Conservation (phyloP, 37 sponge, comb jelly and placozoan species). For the Chondrosia reniformis region DNA sequence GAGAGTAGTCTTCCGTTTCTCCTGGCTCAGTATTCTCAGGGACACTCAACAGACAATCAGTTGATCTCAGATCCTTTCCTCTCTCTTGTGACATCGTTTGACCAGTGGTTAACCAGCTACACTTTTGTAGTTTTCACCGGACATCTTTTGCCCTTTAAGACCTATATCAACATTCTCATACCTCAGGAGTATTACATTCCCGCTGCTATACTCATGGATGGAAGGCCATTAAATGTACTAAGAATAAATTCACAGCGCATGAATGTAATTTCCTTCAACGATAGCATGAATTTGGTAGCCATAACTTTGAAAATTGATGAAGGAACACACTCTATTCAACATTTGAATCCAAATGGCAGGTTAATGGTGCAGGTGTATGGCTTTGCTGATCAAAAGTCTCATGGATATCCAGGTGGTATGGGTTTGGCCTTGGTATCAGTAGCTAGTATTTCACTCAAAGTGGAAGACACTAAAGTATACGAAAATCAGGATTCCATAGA, state of each 20-base stretch:
- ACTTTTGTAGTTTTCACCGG: neutral
- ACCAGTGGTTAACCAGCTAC: constrained; percentile 9
- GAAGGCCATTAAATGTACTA: neutral
- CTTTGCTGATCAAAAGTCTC: constrained; percentile 5
- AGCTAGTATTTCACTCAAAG: constrained; percentile 8
- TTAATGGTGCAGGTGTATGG: neutral
- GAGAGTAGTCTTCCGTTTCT: neutral
- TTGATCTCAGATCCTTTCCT: constrained; percentile 8
- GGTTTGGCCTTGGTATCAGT: neutral
- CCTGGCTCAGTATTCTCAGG: neutral
- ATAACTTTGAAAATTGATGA: neutral
- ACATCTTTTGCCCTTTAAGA: neutral
- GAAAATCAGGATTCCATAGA: neutral
- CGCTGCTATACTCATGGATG: neutral
- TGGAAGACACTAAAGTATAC: neutral
- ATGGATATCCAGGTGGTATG: constrained; percentile 4
- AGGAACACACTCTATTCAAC: constrained; percentile 3
- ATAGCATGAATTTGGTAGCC: neutral
- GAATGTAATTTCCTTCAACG: neutral
- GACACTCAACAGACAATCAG: neutral
- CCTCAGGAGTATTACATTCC: neutral
- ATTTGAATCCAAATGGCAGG: neutral
- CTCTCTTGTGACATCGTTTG: neutral
- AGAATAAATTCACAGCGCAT: too few relatives aligned
- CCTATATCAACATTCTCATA: neutral